Evolutionary conservation across 2,113 vertebrate genomes (phyloP).

Genomic region (Ahaetulla prasina): DNA sequence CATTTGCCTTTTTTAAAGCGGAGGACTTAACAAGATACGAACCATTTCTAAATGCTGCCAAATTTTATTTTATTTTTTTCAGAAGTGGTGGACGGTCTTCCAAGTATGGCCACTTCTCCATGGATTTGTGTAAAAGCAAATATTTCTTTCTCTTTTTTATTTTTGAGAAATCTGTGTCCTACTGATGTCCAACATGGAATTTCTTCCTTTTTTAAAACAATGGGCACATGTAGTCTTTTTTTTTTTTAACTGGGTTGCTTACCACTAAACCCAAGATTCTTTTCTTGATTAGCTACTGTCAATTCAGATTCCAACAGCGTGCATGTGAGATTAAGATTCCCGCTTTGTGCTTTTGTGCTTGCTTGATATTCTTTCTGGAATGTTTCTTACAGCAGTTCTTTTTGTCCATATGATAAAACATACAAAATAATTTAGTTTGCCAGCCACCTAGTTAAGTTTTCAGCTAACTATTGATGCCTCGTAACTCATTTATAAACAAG

Average conservation of each 20-base stretch:
- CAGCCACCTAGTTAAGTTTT: background rate
- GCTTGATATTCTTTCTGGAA: background rate
- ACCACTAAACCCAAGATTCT: background rate
- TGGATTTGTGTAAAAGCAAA: background rate
- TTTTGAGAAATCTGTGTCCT: background rate
- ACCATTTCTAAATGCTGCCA: background rate
- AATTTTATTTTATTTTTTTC: background rate
- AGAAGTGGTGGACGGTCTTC: background rate
- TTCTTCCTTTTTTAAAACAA: background rate
- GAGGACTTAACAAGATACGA: background rate
- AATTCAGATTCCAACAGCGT: background rate
- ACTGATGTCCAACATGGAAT: background rate
- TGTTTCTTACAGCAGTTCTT: background rate
- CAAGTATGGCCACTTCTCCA: background rate
- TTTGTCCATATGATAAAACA: background rate
- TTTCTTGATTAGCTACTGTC: background rate
- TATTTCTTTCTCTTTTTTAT: background rate
- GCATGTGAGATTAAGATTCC: background rate
- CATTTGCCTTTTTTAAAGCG: background rate
- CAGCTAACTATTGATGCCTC: background rate
- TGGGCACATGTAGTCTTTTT: background rate
- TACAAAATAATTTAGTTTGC: background rate
- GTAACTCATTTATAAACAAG: background rate
- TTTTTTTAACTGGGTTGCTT: background rate
- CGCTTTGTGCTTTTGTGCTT: background rate